A percentile compares a stretch with the other conserved stretches of the same genome.
phyloP scores from a whole-genome alignment of 2,113 vertebrate species.

The Antechinus flavipes region DNA sequence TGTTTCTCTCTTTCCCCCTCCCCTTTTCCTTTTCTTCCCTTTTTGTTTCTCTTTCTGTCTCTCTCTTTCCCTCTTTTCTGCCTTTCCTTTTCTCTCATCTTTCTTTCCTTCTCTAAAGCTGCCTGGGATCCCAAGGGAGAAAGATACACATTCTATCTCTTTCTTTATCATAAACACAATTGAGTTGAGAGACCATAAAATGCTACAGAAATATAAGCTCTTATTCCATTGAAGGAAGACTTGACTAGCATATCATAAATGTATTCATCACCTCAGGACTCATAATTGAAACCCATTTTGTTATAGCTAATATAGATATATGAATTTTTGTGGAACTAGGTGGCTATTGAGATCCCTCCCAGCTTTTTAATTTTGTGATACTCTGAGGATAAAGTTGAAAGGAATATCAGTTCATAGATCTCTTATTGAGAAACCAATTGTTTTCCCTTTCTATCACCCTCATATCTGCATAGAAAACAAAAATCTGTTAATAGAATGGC shows the following conservation, averaged over 20 bases:
- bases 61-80: background rate
- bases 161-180: background rate
- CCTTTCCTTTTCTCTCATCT: background rate
- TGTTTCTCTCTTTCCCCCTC: background rate
- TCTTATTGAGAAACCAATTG: background rate
- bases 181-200: background rate
- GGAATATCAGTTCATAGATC: background rate
- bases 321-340: background rate
- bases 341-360: background rate
- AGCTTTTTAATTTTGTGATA: background rate
- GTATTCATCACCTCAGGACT: background rate
- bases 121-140: background rate
- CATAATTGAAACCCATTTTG: background rate
- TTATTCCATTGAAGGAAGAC: background rate
- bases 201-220: background rate
- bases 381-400: background rate
- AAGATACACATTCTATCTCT: background rate
- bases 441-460: background rate
- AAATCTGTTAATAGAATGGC: background rate
- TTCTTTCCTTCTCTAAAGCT: background rate
- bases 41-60: background rate
- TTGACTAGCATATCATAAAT: background rate
- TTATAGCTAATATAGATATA: background rate
- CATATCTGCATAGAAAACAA: background rate
- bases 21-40: too few species aligned